Evolutionary conservation across 2,888 invertebrate species (phyloP), one percentile per base, ranked within the genome.

Genomic region (Mimachlamys varia): DNA sequence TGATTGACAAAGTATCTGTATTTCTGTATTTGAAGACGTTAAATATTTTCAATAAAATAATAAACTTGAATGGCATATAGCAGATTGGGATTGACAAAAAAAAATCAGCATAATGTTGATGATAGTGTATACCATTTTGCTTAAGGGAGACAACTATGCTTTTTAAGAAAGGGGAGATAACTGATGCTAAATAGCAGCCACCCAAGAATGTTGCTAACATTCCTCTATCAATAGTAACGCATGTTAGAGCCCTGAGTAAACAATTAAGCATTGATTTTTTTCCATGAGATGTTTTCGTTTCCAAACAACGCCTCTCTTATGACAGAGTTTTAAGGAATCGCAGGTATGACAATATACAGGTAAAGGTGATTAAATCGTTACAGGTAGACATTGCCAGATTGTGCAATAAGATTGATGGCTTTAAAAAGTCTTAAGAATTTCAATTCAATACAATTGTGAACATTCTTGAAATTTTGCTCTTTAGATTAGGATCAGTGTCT

Each of bases 211-310:
- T 76, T 0, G 76, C 13, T 33, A 7, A 76, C 76, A 76, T 76
- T 76, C 76, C 76, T 76, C 58, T 58, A n/a, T 58, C 58, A 58
- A 58, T 58, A 58, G 22, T 76, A 76, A 76, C n/a, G 58, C 76
- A 76, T 76, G 76, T 27, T 15, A 12, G 76, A 76, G 13, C 33
- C 33, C 76, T 13, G 27, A 10, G 76, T 27, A 76, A 76, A 76
- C 76, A 76, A 76, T 15, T 76, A 10, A 33, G 4, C 33, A 76
- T 76, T 76, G 76, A 76, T 76, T 76, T 76, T 76, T 76, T 76
- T 33, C n/a, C 33, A 76, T 33, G 12, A 19, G 22, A 76, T 33
- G 22, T 76, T 76, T 76, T 27, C 76, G 76, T 76, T 76, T 76
- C 76, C 76, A 33, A 76, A 76, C 76, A 76, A 76, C 76, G 27